A percentile compares a stretch with the other conserved stretches of the same genome.
Evolutionary conservation across 1,140 invertebrate species (phyloP).

Genomic region (Drosophila ananassae): DNA sequence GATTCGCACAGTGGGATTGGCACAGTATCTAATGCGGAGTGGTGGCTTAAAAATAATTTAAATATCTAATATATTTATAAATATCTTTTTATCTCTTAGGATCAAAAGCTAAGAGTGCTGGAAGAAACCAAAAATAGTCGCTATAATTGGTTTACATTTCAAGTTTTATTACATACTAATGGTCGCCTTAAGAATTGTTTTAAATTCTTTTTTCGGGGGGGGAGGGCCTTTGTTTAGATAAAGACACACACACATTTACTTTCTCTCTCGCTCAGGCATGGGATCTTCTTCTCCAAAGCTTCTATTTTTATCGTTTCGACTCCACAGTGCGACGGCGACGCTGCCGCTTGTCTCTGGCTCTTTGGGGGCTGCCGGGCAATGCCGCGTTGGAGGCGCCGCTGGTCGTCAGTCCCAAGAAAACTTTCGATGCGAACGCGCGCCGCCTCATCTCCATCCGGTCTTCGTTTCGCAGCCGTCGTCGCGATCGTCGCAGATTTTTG

Average conservation of each 20-base stretch:
- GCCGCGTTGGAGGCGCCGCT: constrained; percentile 19
- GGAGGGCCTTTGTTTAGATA: neutral
- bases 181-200: constrained; percentile 4
- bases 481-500: constrained; percentile 6
- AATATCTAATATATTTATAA: no score
- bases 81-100: no score
- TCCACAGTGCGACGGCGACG: constrained; percentile 27
- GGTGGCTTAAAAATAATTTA: no score
- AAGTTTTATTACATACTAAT: constrained; percentile 7
- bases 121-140: no score
- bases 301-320: constrained; percentile 29
- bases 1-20: constrained; percentile 14
- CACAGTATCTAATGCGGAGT: no score
- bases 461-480: constrained; percentile 12
- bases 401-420: constrained; percentile 59
- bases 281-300: neutral
- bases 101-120: no score
- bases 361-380: constrained; percentile 16
- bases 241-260: neutral
- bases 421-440: constrained; percentile 68
- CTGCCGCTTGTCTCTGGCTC: constrained; percentile 6
- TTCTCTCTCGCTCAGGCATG: neutral
- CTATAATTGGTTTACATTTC: constrained; percentile 2
- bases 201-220: neutral
- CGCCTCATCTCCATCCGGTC: constrained; percentile 32